These are phyloP conservation scores for Dallia pectoralis DNA, from an alignment of 2,797 vertebrate species.

Conservation along the genomic window DNA sequence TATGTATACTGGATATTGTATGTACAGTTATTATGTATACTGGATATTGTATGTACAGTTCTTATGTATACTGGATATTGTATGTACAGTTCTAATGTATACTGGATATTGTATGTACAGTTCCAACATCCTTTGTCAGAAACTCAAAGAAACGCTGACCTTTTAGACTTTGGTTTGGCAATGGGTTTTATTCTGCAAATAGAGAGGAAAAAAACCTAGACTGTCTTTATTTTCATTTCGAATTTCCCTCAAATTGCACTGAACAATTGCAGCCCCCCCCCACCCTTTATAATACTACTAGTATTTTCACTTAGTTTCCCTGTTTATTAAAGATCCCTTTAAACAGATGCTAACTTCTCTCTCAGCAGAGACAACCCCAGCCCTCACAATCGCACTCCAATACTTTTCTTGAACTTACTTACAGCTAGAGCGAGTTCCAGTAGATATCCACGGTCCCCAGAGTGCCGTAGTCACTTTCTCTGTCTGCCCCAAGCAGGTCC, in stretches of 20 bases:
- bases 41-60: too few species aligned
- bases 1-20: background rate
- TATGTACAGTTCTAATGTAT: background rate
- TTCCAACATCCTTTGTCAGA: background rate
- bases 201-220: conserved; percentile 4
- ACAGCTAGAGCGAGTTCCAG: conserved; percentile 19
- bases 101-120: background rate
- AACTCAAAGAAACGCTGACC: background rate
- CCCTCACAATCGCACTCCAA: conserved; percentile 4
- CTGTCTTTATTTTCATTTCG: conserved; percentile 26
- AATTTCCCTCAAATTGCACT: conserved; percentile 34
- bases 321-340: background rate
- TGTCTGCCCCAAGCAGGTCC: conserved; percentile 20
- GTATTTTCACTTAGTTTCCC: background rate
- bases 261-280: conserved; percentile 14
- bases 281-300: background rate
- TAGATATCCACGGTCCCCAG: conserved; percentile 30
- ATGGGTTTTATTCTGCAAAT: conserved; percentile 14
- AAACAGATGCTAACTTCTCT: conserved; percentile 3
- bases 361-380: conserved; percentile 3
- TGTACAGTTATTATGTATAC: background rate
- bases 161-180: background rate
- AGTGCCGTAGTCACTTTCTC: conserved; percentile 24
- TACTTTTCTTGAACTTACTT: conserved; percentile 31
- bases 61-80: background rate